Conservation (phyloP, 2,888 invertebrate species). For the Deroplatys truncata region DNA sequence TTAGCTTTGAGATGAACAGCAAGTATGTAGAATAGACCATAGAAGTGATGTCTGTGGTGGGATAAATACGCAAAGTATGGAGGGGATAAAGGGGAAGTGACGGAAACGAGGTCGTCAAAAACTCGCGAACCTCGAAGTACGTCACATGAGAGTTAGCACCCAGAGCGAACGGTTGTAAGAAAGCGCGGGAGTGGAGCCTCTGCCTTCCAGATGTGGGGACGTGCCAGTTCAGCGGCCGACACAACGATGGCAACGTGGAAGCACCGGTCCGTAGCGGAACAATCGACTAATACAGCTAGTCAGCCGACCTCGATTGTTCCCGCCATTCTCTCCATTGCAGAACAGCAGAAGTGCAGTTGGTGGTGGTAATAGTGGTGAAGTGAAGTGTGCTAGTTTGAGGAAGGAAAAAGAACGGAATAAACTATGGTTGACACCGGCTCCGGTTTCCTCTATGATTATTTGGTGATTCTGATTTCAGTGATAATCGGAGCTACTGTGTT, state of each 20-base stretch:
- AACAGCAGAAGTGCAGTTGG: neutral
- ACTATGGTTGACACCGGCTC: conserved; percentile 29
- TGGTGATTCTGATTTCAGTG: conserved; percentile 29
- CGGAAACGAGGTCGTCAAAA: neutral
- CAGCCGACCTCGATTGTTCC: neutral
- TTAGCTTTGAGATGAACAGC: neutral
- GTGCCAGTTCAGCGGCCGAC: neutral
- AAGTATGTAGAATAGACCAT: neutral
- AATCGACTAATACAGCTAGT: neutral
- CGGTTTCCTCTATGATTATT: conserved; percentile 23
- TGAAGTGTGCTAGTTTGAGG: neutral
- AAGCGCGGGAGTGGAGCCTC: neutral
- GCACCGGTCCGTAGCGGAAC: neutral
- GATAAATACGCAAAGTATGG: neutral
- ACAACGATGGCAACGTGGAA: neutral
- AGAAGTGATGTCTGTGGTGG: neutral
- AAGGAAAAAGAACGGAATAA: neutral
- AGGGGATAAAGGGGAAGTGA: neutral
- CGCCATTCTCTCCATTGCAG: neutral
- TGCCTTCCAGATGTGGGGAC: neutral
- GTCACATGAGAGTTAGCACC: neutral
- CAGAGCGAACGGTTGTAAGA: neutral
- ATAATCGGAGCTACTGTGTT: conserved; percentile 31
- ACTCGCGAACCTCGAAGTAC: neutral
- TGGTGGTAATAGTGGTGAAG: neutral